Percentiles rank a stretch among this genome's conserved stretches.
phyloP scores from a whole-genome alignment of 2,113 vertebrate species.

The Oryzias woworae region DNA sequence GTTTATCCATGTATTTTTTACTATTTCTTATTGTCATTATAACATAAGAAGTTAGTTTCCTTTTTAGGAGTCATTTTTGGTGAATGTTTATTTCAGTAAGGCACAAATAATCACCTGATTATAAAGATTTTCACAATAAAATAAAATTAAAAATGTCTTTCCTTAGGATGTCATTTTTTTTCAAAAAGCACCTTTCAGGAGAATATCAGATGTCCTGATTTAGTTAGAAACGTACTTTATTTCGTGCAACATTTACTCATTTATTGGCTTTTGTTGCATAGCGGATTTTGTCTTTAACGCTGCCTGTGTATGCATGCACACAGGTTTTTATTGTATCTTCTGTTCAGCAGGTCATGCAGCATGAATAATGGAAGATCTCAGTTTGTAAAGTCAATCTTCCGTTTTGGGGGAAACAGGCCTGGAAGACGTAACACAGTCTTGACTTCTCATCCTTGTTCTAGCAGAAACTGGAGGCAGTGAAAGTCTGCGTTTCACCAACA shows the following conservation, averaged over 20 bases:
- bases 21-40: no score
- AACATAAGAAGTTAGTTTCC: neutral
- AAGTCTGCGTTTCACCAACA: conserved; percentile 82
- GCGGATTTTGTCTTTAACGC: conserved; percentile 31
- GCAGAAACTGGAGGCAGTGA: conserved; percentile 79
- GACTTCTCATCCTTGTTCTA: conserved; percentile 80
- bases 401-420: conserved; percentile 85
- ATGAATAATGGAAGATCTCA: neutral
- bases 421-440: conserved; percentile 86
- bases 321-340: conserved; percentile 88
- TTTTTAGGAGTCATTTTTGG: conserved; percentile 4
- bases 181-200: conserved; percentile 17
- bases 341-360: conserved; percentile 96
- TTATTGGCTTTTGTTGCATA: neutral
- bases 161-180: neutral
- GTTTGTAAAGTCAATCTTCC: conserved; percentile 77
- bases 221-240: neutral
- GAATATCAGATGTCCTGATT: neutral
- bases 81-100: conserved; percentile 57
- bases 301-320: conserved; percentile 86
- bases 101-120: conserved; percentile 54
- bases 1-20: conserved; percentile 10
- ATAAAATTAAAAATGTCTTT: neutral
- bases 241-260: neutral
- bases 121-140: neutral